Percentiles rank a stretch among this genome's conserved stretches.
phyloP scores from a whole-genome alignment of 2,113 vertebrate species.

The Anolis carolinensis region DNA sequence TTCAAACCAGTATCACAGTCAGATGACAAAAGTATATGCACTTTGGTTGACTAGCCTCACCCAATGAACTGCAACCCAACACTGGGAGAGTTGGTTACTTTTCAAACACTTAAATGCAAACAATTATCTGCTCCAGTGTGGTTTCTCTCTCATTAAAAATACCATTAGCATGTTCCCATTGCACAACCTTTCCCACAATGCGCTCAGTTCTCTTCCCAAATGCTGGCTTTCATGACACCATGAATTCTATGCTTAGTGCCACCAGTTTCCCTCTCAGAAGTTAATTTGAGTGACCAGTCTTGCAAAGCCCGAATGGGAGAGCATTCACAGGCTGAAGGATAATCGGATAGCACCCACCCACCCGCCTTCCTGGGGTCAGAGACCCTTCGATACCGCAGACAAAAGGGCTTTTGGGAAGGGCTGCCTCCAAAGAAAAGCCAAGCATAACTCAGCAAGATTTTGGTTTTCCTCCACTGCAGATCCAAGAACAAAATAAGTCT shows the following conservation, averaged over 20 bases:
- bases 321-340: not conserved
- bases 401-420: slow-evolving; percentile 47
- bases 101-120: slow-evolving; percentile 32
- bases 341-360: slow-evolving; percentile 30
- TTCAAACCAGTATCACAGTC: not conserved
- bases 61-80: slow-evolving; percentile 4
- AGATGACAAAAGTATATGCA: not conserved
- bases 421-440: slow-evolving; percentile 33
- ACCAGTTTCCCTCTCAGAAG: slow-evolving; percentile 58
- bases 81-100: slow-evolving; percentile 1
- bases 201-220: slow-evolving; percentile 2
- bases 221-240: slow-evolving; percentile 7
- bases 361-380: slow-evolving; percentile 41
- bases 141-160: slow-evolving; percentile 23
- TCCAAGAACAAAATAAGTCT: slow-evolving; percentile 43
- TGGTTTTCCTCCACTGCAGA: not conserved
- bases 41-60: slow-evolving; percentile 9
- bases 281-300: not conserved
- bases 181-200: slow-evolving; percentile 19
- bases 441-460: slow-evolving; percentile 18
- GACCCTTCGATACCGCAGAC: slow-evolving; percentile 58
- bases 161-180: slow-evolving; percentile 28
- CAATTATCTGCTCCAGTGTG: slow-evolving; percentile 26
- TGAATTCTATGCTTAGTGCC: slow-evolving; percentile 29
- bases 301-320: slow-evolving; percentile 16